A percentile compares a stretch with the other conserved stretches of the same genome.
Conservation (phyloP, 2,797 vertebrate species). For the Lepilemur septentrionalis region DNA sequence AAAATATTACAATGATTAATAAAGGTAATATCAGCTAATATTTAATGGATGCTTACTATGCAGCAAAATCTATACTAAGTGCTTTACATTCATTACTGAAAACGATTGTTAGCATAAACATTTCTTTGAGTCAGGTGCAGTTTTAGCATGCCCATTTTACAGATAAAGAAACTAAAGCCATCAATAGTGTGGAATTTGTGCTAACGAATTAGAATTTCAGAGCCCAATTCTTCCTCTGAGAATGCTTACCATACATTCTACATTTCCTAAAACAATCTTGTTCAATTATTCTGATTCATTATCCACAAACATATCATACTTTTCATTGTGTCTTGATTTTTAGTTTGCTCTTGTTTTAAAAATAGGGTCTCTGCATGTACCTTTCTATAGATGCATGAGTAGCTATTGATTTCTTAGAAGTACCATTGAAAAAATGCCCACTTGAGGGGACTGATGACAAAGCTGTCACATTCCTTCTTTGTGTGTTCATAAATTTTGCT, state of each 20-base stretch:
- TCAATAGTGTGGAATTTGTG: neutral
- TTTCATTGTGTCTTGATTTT: neutral
- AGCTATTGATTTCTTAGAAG: neutral
- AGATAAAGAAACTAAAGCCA: neutral
- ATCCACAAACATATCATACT: neutral
- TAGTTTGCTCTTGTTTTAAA: neutral
- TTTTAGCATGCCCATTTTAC: neutral
- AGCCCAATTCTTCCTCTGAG: neutral
- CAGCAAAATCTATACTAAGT: neutral
- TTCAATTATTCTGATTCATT: neutral
- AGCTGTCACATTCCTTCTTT: neutral
- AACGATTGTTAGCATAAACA: neutral
- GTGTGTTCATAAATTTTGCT: neutral
- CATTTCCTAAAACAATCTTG: neutral
- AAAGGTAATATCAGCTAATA: neutral
- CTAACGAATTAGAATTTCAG: neutral
- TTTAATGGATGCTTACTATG: neutral
- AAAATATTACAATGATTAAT: neutral
- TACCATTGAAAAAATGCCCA: neutral
- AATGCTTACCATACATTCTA: neutral
- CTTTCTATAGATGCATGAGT: neutral
- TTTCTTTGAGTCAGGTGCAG: neutral
- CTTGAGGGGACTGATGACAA: neutral
- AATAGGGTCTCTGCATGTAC: neutral
- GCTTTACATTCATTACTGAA: neutral